Evolutionary conservation across 2,113 vertebrate species (phyloP), one percentile per base, ranked within the genome.

Genomic region (Tursiops truncatus): DNA sequence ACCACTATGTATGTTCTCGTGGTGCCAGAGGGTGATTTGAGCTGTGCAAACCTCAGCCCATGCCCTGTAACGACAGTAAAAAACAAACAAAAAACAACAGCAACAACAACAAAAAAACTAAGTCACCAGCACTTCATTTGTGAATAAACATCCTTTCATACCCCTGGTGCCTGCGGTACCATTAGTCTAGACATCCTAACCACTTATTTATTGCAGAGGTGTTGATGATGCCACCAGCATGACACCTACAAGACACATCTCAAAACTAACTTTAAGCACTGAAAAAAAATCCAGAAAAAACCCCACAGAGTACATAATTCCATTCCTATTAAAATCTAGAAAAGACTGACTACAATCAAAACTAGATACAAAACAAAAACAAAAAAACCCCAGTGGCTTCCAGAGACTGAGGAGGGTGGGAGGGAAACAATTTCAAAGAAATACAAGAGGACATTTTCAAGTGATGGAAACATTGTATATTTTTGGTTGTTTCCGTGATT

Each of bases 1-100:
- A 0, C 50, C 33, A 15, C 6, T 25, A 68, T 28, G 3, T 8
- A 36, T 1, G 1, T 13, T 36, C 41, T n/a, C 21, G 15, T 10
- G 26, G 13, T 36, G 33, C 13, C 63, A 86, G 33, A 6, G 33
- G 65, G 47, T 86, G 28, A 9, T 86, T 68, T 3, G 9, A 28
- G 12, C 14, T 23, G 38, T 3, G 23, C 83, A 28, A 28, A 56
- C 33, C 83, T 33, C 33, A 28, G 33, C 44, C 23, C 15, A 15
- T 20, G 47, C 15, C 23, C 2, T 14, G 20, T 2, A 38, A 56
- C 5, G 11, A 38, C 23, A 86, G 36, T 18, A 53, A 56, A 47
- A 70, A 53, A 36, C 1, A n/a, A 58, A 50, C 47, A 47, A 47
- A 47, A 12, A 38, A 38, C 38, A 38, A 38, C 38, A 38, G 38